Percentiles rank a stretch among this genome's conserved stretches.
Evolutionary conservation across 2,888 invertebrate genomes (phyloP).

Genomic region (Gymnoscelis rufifasciata): DNA sequence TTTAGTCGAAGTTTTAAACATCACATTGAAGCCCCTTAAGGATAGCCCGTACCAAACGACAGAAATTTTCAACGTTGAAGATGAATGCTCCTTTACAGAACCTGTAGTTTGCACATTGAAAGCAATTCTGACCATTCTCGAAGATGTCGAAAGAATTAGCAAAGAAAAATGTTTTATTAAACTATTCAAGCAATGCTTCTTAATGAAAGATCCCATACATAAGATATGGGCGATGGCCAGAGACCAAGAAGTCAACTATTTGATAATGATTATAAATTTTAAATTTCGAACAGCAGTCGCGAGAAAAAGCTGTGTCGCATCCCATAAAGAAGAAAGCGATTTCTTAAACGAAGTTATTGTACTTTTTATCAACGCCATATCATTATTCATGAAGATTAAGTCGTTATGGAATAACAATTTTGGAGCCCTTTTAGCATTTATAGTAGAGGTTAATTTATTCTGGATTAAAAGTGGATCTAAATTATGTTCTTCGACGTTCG

Average conservation of each 20-base stretch:
- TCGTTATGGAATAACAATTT: constrained; percentile 32
- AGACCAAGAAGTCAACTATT: constrained; percentile 8
- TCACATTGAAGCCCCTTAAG: constrained; percentile 33
- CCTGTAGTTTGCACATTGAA: constrained; percentile 29
- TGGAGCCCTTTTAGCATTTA: constrained; percentile 31
- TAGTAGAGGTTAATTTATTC: constrained; percentile 34
- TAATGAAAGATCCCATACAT: constrained; percentile 6
- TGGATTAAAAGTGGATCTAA: constrained; percentile 34
- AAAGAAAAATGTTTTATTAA: constrained; percentile 31
- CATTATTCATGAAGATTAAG: constrained; percentile 15
- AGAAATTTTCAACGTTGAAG: constrained; percentile 28
- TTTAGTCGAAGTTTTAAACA: constrained; percentile 32
- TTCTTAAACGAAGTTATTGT: constrained; percentile 32
- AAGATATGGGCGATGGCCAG: constrained; percentile 12
- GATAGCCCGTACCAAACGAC: constrained; percentile 28
- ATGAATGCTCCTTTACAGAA: constrained; percentile 26
- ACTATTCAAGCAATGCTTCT: constrained; percentile 22
- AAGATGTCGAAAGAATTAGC: constrained; percentile 26
- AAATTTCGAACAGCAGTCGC: constrained; percentile 4
- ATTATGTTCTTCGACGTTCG: constrained; percentile 31
- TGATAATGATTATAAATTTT: constrained; percentile 9
- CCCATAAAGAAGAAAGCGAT: constrained; percentile 23
- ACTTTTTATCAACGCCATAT: constrained; percentile 29
- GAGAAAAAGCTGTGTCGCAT: constrained; percentile 3
- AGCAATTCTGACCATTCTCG: constrained; percentile 29